These are phyloP conservation scores for Maniola hyperantus DNA, from an alignment of 2,888 invertebrate species.

Conservation along the genomic window DNA sequence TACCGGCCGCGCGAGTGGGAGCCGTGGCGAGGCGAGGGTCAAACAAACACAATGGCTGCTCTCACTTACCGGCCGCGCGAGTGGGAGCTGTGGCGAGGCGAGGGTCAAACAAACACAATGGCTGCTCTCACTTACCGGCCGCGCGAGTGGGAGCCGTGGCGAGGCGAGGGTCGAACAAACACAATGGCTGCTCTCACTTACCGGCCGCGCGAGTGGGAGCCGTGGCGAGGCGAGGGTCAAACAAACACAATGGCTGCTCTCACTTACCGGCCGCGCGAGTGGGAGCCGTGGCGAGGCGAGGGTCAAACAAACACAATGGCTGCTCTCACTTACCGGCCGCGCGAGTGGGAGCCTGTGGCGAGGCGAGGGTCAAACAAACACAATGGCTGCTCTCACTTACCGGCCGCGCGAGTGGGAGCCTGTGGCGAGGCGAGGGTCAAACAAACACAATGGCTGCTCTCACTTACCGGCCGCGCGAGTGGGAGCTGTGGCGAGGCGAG, in stretches of 20 bases:
- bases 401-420: background rate
- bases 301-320: background rate
- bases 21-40: background rate
- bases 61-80: background rate
- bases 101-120: background rate
- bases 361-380: background rate
- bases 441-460: background rate
- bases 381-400: background rate
- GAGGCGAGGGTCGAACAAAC: background rate
- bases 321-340: background rate
- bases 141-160: background rate
- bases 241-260: background rate
- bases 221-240: background rate
- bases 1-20: background rate
- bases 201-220: background rate
- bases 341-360: background rate
- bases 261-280: background rate
- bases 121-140: background rate
- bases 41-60: background rate
- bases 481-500: background rate
- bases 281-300: background rate
- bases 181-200: background rate
- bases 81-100: background rate
- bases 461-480: background rate
- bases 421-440: background rate